Percentiles rank a stretch among this genome's conserved stretches.
phyloP scores from a whole-genome alignment of 2,888 invertebrate species.

The Nymphalis urticae region DNA sequence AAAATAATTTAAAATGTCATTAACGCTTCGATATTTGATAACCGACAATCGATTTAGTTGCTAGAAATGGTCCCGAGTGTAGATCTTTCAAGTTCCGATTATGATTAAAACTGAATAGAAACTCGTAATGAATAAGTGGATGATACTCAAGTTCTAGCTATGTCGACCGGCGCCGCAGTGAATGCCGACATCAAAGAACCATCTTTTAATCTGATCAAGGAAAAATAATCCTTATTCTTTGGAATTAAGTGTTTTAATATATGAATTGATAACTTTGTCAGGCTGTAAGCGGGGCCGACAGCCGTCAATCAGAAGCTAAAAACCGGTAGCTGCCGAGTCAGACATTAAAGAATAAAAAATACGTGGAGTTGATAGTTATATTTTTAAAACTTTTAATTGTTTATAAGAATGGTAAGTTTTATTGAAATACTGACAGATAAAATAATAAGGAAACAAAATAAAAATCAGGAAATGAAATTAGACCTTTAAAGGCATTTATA shows the following conservation, averaged over 20 bases:
- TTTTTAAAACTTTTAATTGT: not conserved
- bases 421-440: not conserved
- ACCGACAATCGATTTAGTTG: slow-evolving; percentile 29
- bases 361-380: slow-evolving; percentile 55
- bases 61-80: slow-evolving; percentile 31
- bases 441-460: not conserved
- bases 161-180: slow-evolving; percentile 75
- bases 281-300: slow-evolving; percentile 75
- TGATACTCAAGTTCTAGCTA: slow-evolving; percentile 77
- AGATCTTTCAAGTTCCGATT: slow-evolving; percentile 60
- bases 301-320: slow-evolving; percentile 80
- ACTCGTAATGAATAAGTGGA: slow-evolving; percentile 78
- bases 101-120: slow-evolving; percentile 78
- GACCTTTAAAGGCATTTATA: not conserved
- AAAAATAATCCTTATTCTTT: slow-evolving; percentile 45
- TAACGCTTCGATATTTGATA: slow-evolving; percentile 23
- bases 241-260: slow-evolving; percentile 37
- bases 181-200: slow-evolving; percentile 54
- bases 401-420: not conserved
- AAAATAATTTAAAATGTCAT: slow-evolving; percentile 31
- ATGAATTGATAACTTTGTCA: slow-evolving; percentile 50
- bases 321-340: slow-evolving; percentile 78
- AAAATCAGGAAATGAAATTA: slow-evolving; percentile 2
- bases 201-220: slow-evolving; percentile 28
- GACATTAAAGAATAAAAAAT: slow-evolving; percentile 75